Percentiles rank a stretch among this genome's conserved stretches.
Evolutionary conservation across 2,113 vertebrate species (phyloP).

Genomic region (Fukomys damarensis): DNA sequence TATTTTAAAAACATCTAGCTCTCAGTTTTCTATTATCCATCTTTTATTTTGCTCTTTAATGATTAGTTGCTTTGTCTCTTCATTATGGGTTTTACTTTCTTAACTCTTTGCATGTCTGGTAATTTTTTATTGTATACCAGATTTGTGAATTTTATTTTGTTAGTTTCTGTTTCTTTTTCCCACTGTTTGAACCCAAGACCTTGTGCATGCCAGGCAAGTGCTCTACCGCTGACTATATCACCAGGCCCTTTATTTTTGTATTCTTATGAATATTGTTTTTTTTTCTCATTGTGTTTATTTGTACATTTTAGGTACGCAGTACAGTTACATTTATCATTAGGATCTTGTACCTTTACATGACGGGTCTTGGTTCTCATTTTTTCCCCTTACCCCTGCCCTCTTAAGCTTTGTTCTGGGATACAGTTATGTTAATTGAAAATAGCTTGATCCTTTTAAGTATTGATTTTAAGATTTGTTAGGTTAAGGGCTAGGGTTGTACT

Average conservation of each 20-base stretch:
- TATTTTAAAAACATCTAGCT: not conserved
- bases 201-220: not conserved
- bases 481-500: not conserved
- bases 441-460: slow-evolving; percentile 44
- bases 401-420: slow-evolving; percentile 21
- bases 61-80: not conserved
- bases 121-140: not conserved
- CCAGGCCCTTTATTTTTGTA: slow-evolving; percentile 18
- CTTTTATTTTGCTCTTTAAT: not conserved
- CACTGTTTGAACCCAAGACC: not conserved
- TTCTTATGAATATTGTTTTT: slow-evolving; percentile 43
- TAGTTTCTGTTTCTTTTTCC: not conserved
- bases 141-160: slow-evolving; percentile 38
- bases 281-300: too few relatives aligned
- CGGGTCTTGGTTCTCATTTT: too few relatives aligned
- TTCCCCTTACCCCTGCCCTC: too few relatives aligned
- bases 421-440: slow-evolving; percentile 30
- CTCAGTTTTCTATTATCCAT: not conserved
- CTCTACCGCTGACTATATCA: not conserved
- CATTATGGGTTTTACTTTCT: not conserved
- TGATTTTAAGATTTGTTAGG: slow-evolving; percentile 22
- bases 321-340: too few relatives aligned
- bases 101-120: not conserved
- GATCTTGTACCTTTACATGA: too few relatives aligned
- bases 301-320: too few relatives aligned